phyloP scores from a whole-genome alignment of 2,113 vertebrate genomes.

The Microtus ochrogaster region DNA sequence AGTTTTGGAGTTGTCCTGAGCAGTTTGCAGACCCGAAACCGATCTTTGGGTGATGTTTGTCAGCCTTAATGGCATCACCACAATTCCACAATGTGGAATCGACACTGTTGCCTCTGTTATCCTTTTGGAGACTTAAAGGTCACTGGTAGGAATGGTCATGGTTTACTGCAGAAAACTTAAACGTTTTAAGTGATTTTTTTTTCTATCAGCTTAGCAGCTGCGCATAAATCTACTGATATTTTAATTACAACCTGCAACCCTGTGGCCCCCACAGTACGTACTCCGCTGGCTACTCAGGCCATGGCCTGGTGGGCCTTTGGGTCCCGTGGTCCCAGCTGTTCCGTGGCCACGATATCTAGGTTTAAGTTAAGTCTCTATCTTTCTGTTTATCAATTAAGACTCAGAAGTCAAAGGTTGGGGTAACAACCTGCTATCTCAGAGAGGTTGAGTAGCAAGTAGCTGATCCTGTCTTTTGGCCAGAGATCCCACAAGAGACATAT shows the following conservation, averaged over 20 bases:
- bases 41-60: not conserved
- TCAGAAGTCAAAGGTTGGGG: not conserved
- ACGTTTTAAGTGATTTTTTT: not conserved
- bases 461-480: not conserved
- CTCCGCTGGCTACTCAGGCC: not conserved
- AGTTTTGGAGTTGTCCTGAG: not conserved
- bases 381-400: not conserved
- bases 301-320: not conserved
- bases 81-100: not conserved
- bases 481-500: not conserved
- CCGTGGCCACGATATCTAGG: not conserved
- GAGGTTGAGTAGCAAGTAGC: not conserved
- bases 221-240: not conserved
- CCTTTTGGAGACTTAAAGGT: not conserved
- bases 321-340: accelerated
- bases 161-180: not conserved
- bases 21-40: not conserved
- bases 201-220: not conserved
- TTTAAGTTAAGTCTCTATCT: not conserved
- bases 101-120: not conserved
- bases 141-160: not conserved
- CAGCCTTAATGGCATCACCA: not conserved
- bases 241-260: not conserved
- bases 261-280: not conserved
- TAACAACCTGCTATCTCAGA: not conserved